Base-by-base conservation (phyloP, 2,888 invertebrate genomes). In the Thereva unica region DNA sequence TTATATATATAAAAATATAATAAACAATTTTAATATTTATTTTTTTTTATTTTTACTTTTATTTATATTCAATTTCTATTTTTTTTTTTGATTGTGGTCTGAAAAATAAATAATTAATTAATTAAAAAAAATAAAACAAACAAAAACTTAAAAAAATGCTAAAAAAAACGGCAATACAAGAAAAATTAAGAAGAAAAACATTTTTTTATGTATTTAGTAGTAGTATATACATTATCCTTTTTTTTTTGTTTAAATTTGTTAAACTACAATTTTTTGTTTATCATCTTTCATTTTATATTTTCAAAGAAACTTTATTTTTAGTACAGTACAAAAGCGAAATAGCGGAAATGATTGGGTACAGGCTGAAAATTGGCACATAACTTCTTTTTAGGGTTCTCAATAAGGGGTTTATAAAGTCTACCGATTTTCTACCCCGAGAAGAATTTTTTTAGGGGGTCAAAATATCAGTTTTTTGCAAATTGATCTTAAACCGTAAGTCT, bases 1-100 rank as follows among this genome's bases (percentile, higher is more conserved):
- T 23, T 61, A 61, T 23, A 61, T 5, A 61, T 61, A 61, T 40
- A 61, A 61, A 61, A 61, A 61, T 61, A 61, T 12, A 61, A 61
- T 50, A 50, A 61, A 42, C 61, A 49, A 12, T 59, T 59, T 59
- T 23, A 23, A 23, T 23, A 23, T 23, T 23, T 23, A 23, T 23
- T 23, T 23, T 2, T 23, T 23, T 23, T 23, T 2, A 2, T 23
- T 23, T 23, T 23, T 23, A 23, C 23, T 23, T 23, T 23, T 23
- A 23, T 23, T 23, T 23, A 23, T 23, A 23, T 23, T 23, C 23
- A 23, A 59, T 50, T 50, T 12, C 49, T 61, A 61, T 40, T 40
- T 49, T 40, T 10, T 61, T 50, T 61, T 23, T 50, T 50, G 50
- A 61, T 50, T 40, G 49, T 61, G 41, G 41, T 61, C 40, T 40